Evolutionary conservation across 1,140 invertebrate species (phyloP).

Genomic region (Eumaeus atala): DNA sequence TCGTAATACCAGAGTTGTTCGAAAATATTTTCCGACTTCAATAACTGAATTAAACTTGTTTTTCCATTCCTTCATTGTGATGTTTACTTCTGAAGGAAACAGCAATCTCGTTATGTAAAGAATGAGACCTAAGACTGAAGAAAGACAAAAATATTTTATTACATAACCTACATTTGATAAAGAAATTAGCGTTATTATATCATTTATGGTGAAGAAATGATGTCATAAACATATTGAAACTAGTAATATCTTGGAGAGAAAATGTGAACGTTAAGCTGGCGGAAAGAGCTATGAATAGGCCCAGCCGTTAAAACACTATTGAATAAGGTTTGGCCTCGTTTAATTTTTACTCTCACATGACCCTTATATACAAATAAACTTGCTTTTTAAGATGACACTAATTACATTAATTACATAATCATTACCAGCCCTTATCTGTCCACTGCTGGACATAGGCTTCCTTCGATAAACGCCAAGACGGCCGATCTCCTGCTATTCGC

Average conservation of each 20-base stretch:
- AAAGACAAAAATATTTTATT: background rate
- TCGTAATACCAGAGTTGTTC: background rate
- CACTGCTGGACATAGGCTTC: too few relatives aligned
- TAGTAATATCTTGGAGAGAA: conserved; percentile 13
- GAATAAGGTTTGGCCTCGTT: conserved; percentile 58
- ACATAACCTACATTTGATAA: conserved; percentile 2
- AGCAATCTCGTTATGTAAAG: background rate
- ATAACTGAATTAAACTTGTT: conserved; percentile 6
- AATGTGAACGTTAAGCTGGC: conserved; percentile 33
- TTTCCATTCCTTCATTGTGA: conserved; percentile 3
- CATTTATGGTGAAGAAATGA: background rate
- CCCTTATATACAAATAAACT: conserved; percentile 22
- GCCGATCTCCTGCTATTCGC: too few relatives aligned
- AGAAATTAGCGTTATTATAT: background rate
- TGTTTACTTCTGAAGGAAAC: conserved; percentile 1
- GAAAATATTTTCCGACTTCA: conserved; percentile 2
- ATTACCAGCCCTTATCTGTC: too few relatives aligned
- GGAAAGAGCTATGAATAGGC: conserved; percentile 49
- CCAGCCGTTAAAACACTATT: conserved; percentile 52
- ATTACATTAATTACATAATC: too few relatives aligned
- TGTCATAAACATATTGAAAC: conserved; percentile 8
- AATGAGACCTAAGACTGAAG: background rate
- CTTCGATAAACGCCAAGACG: too few relatives aligned
- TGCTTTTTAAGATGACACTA: background rate
- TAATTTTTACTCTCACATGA: conserved; percentile 14